phyloP scores from a whole-genome alignment of 2,797 vertebrate species.

The Clamator glandarius region DNA sequence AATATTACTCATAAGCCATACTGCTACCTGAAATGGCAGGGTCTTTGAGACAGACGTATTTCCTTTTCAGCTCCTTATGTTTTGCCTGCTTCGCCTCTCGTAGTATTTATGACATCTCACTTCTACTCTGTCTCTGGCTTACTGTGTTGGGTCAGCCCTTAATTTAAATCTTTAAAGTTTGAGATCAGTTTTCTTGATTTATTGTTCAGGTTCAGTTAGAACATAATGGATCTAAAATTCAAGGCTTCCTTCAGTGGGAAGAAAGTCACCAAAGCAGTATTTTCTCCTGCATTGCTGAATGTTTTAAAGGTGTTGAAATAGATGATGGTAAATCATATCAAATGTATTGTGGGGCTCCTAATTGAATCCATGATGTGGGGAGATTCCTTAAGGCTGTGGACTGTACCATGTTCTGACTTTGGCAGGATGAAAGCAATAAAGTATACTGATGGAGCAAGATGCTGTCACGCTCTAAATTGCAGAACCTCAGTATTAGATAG shows the following conservation, averaged over 20 bases:
- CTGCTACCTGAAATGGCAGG: background rate
- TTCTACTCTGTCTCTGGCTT: background rate
- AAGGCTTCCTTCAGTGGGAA: background rate
- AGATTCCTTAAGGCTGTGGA: background rate
- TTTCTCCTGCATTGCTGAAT: background rate
- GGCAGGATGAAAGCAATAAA: background rate
- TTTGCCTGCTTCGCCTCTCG: background rate
- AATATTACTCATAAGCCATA: background rate
- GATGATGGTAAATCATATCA: background rate
- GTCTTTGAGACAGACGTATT: background rate
- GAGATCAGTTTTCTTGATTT: background rate
- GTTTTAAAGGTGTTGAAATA: background rate
- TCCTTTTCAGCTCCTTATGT: background rate
- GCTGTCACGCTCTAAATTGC: background rate
- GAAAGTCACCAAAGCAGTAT: background rate
- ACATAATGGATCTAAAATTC: background rate
- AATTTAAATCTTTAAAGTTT: background rate
- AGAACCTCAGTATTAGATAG: background rate
- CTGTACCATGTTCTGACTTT: background rate
- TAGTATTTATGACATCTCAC: background rate
- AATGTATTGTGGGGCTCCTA: background rate
- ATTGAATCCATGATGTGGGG: background rate
- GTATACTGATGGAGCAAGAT: background rate
- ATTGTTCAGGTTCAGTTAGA: background rate
- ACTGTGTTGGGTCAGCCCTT: background rate